Conservation (phyloP, 1,140 invertebrate species). For the Eurosta solidaginis region DNA sequence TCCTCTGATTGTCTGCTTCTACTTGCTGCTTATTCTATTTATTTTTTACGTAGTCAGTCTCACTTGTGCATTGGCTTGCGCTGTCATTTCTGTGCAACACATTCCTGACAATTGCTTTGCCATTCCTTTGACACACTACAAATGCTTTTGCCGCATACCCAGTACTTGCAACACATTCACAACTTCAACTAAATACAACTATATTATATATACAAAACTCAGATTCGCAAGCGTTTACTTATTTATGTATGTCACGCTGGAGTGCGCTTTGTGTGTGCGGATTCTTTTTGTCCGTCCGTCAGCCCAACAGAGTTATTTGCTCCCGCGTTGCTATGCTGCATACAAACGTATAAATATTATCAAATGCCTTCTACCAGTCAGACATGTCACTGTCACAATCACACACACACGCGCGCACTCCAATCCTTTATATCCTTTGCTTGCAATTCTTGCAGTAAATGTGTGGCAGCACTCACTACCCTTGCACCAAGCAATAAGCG, state of each 20-base stretch:
- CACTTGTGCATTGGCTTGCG: background rate
- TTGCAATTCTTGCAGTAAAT: background rate
- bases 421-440: background rate
- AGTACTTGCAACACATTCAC: too few relatives aligned
- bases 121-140: constrained; percentile 10
- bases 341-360: background rate
- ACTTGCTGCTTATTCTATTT: background rate
- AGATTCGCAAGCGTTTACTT: too few relatives aligned
- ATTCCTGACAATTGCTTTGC: constrained; percentile 14
- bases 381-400: background rate
- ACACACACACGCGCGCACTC: too few relatives aligned
- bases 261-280: too few relatives aligned
- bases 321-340: background rate
- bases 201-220: background rate
- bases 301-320: background rate
- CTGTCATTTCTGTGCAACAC: constrained; percentile 17
- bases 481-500: background rate
- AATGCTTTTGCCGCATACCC: background rate
- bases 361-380: background rate
- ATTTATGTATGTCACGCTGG: too few relatives aligned
- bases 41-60: background rate
- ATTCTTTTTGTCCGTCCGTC: background rate
- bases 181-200: background rate
- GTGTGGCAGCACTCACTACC: background rate
- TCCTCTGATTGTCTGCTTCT: background rate